Evolutionary conservation across 2,797 vertebrate genomes (phyloP), one percentile per base, ranked within the genome.

Genomic region (Pseudocheirus occidentalis): DNA sequence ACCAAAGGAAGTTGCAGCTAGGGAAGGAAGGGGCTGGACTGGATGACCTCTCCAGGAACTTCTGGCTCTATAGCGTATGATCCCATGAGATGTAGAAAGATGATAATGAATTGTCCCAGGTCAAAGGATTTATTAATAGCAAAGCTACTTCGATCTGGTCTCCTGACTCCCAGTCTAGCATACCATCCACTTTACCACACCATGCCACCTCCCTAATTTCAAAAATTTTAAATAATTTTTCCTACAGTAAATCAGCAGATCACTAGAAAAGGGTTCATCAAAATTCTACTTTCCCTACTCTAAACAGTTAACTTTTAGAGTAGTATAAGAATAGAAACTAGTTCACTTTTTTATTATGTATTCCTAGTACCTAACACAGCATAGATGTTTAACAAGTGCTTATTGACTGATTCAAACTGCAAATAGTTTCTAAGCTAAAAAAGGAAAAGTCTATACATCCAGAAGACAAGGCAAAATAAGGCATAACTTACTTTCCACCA

Each of bases 401-500:
- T 21, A 81, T 1, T 46, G 66, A 81, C 3, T 9, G 66, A 40
- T 46, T 24, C 66, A 81, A 81, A 81, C 10, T 46, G n/a, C n/a
- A 40, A 46, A 81, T 21, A 3, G 18, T 46, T 81, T 81, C 73
- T 81, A 81, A 81, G 40, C 5, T 81, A 81, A 81, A 46, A 73
- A 81, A 81, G 40, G 40, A 81, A 46, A 46, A 27, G 40, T 81
- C 18, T 46, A 24, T 81, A 11, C 31, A 93, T 95, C 56, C 3
- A 1, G 4, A 91, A 9, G 18, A 27, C 46, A 53, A 12, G 52
- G 11, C 2, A 1, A 55, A 56, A 40, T 0, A 6, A 11, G 53
- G 10, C 1, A 0, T 29, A 34, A 99, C 99, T 99, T 98, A 99
- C 99, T 99, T 99, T 98, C 99, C 99, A 40, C 99, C 99, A 28